phyloP scores from a whole-genome alignment of 2,888 invertebrate genomes.

The Acrobasis consociella region DNA sequence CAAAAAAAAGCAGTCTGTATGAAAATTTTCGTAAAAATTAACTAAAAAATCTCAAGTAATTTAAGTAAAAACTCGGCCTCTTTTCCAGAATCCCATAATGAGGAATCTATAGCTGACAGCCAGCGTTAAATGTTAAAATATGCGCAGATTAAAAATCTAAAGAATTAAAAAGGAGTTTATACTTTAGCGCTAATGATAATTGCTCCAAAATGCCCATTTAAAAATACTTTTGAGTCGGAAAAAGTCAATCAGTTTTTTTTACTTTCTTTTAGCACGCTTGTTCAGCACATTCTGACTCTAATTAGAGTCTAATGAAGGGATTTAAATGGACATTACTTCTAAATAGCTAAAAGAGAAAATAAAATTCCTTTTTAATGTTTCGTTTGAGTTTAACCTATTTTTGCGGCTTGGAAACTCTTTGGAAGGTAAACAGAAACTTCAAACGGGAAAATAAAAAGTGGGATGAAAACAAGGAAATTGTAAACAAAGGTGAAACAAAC shows the following conservation, averaged over 20 bases:
- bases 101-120: constrained; percentile 17
- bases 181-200: constrained; percentile 12
- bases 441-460: constrained; percentile 3
- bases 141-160: constrained; percentile 7
- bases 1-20: no score
- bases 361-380: background rate
- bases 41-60: background rate
- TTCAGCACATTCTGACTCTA: constrained; percentile 2
- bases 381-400: constrained; percentile 2
- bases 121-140: constrained; percentile 9
- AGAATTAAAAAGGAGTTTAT: constrained; percentile 9
- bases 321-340: background rate
- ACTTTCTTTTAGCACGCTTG: background rate
- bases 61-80: background rate
- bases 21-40: background rate
- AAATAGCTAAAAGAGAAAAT: background rate
- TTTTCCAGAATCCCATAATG: constrained; percentile 8
- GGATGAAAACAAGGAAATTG: background rate
- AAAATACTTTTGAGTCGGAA: constrained; percentile 1
- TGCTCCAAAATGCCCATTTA: constrained; percentile 4
- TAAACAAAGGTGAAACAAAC: constrained; percentile 3
- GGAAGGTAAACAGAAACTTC: constrained; percentile 1
- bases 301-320: background rate
- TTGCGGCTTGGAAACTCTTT: background rate
- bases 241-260: constrained; percentile 2